phyloP scores from a whole-genome alignment of 2,888 invertebrate species.

The Hetaerina titia region DNA sequence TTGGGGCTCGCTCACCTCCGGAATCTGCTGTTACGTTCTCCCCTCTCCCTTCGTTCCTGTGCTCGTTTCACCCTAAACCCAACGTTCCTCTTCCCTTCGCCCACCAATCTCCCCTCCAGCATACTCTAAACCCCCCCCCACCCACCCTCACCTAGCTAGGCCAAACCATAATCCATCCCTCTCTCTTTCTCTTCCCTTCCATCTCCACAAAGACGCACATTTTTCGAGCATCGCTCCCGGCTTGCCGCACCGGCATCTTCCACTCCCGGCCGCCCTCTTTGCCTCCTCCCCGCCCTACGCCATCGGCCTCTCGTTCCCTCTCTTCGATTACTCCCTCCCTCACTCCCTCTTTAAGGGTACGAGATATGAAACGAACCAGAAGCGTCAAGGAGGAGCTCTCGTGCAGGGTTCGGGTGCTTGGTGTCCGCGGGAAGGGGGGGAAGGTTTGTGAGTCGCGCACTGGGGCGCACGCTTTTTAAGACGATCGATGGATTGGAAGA shows the following conservation, averaged over 20 bases:
- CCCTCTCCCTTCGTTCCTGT: neutral
- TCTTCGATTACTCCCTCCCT: neutral
- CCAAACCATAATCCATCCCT: slow-evolving; percentile 26
- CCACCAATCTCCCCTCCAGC: neutral
- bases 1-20: slow-evolving; percentile 29
- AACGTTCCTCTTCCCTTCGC: neutral
- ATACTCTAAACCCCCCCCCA: neutral
- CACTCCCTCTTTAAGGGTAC: neutral
- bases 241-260: neutral
- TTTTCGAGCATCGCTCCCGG: neutral
- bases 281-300: neutral
- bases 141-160: neutral
- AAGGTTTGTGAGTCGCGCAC: neutral
- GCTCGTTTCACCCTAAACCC: neutral
- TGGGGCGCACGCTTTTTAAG: neutral
- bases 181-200: neutral
- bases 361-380: neutral
- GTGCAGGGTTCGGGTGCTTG: neutral
- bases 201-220: slow-evolving; percentile 11
- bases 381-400: neutral
- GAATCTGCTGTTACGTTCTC: slow-evolving; percentile 25
- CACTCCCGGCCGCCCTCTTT: neutral
- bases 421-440: neutral
- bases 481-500: slow-evolving; percentile 13
- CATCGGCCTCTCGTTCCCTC: neutral